phyloP scores from a whole-genome alignment of 2,113 vertebrate species.

The Oryzias javanicus region DNA sequence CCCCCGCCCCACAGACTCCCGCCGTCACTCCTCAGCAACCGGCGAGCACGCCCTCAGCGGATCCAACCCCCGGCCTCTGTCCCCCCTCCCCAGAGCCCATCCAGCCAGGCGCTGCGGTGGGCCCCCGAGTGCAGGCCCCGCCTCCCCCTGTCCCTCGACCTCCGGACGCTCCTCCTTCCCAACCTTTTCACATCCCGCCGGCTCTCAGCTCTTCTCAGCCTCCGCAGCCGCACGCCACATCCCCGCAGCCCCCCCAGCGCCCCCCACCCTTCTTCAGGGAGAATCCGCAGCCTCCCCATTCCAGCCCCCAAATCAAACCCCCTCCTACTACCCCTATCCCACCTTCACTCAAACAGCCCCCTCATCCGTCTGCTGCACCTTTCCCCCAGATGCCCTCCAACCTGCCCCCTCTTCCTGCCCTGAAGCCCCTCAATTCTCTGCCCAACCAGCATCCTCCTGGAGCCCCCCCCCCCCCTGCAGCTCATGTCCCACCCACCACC shows the following conservation, averaged over 20 bases:
- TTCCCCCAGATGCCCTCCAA: constrained; percentile 94
- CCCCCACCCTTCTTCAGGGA: constrained; percentile 77
- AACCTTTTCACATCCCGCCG: constrained; percentile 57
- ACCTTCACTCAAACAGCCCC: constrained; percentile 87
- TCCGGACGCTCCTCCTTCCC: constrained; percentile 45
- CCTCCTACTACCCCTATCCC: constrained; percentile 93
- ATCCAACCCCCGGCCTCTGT: constrained; percentile 63
- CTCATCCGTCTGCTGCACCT: constrained; percentile 84
- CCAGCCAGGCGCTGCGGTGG: constrained; percentile 33
- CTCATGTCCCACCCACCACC: constrained; percentile 92
- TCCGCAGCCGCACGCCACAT: constrained; percentile 32
- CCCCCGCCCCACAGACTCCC: constrained; percentile 46
- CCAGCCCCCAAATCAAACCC: constrained; percentile 90
- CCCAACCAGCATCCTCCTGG: constrained; percentile 91
- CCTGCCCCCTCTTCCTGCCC: constrained; percentile 90
- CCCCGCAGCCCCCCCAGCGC: constrained; percentile 44
- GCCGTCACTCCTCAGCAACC: constrained; percentile 29
- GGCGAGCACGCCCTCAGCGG: constrained; percentile 44
- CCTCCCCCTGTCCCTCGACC: constrained; percentile 40
- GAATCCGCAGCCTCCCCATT: constrained; percentile 78
- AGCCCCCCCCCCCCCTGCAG: constrained; percentile 91
- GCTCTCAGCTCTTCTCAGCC: constrained; percentile 44
- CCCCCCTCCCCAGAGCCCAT: constrained; percentile 53
- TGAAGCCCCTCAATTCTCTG: constrained; percentile 91
- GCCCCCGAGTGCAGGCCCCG: constrained; percentile 18